Percentiles rank a stretch among this genome's conserved stretches.
Evolutionary conservation across 2,888 invertebrate genomes (phyloP).

Genomic region (Xestobium rufovillosum): DNA sequence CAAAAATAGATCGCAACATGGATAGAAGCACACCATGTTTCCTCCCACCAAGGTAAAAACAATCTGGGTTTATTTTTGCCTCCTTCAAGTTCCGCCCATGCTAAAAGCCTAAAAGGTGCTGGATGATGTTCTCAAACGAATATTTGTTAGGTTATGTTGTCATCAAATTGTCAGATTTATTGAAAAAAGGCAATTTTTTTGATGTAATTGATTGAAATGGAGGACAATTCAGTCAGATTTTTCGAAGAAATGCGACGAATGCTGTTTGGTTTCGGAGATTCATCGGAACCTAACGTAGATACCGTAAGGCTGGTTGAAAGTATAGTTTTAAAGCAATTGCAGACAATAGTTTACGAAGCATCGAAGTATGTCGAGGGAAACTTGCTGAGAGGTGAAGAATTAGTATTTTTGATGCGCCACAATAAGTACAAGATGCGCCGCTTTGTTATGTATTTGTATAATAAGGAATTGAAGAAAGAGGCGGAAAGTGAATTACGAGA

Average conservation of each 20-base stretch:
- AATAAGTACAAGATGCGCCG: slow-evolving; percentile 70
- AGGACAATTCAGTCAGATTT: slow-evolving; percentile 46
- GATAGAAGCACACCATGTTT: too few relatives aligned
- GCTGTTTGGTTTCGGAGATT: slow-evolving; percentile 93
- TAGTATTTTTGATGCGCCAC: slow-evolving; percentile 76
- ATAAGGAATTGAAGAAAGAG: slow-evolving; percentile 46
- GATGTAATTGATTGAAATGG: too few relatives aligned
- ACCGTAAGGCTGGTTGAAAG: slow-evolving; percentile 79
- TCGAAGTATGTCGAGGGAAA: slow-evolving; percentile 55
- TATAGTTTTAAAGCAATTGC: slow-evolving; percentile 74
- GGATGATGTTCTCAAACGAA: too few relatives aligned
- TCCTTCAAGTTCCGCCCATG: too few relatives aligned
- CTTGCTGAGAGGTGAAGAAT: slow-evolving; percentile 49
- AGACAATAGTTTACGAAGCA: slow-evolving; percentile 69
- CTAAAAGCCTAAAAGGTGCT: too few relatives aligned
- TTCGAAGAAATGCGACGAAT: slow-evolving; percentile 72
- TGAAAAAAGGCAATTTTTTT: too few relatives aligned
- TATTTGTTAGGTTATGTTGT: too few relatives aligned
- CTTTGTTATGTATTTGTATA: slow-evolving; percentile 63
- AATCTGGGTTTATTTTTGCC: too few relatives aligned
- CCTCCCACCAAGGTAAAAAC: too few relatives aligned
- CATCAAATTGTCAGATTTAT: too few relatives aligned
- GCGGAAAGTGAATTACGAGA: slow-evolving; percentile 38
- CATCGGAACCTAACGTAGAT: slow-evolving; percentile 69
- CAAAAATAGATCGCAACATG: too few relatives aligned